Evolutionary conservation across 1,140 invertebrate genomes (phyloP).

Genomic region (Drosophila grimshawi): DNA sequence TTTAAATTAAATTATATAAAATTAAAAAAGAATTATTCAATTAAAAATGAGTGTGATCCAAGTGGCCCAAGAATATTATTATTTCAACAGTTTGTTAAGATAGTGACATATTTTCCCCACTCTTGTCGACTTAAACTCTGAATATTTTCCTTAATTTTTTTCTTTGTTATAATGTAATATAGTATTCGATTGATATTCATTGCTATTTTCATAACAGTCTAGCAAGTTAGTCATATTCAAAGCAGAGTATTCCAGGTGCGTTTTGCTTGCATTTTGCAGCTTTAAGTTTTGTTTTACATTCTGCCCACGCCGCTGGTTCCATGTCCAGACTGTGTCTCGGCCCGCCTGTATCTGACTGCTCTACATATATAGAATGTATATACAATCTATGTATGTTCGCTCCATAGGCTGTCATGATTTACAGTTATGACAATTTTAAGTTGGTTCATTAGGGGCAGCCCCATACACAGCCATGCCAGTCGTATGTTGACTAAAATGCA

Average conservation of each 20-base stretch:
- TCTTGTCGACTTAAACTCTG: no score
- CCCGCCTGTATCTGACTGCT: conserved; percentile 53
- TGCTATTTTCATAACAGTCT: no score
- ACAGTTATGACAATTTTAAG: conserved; percentile 82
- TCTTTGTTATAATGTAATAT: neutral
- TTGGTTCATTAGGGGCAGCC: conserved; percentile 71
- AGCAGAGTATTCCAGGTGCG: neutral
- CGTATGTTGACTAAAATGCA: conserved; percentile 28
- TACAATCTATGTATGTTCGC: conserved; percentile 37
- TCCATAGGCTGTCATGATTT: conserved; percentile 74
- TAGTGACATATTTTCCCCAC: no score
- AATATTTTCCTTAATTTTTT: neutral
- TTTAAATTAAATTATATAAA: no score
- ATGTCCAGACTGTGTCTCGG: conserved; percentile 13
- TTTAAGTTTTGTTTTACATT: conserved; percentile 16
- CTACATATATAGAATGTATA: conserved; percentile 42
- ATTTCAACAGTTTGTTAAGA: no score
- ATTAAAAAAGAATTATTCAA: no score
- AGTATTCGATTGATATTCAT: no score
- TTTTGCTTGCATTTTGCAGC: neutral
- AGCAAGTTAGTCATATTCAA: neutral
- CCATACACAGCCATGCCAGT: conserved; percentile 13
- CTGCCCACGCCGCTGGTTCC: conserved; percentile 34
- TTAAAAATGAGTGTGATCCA: no score
- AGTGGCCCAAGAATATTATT: no score